Percentiles rank a stretch among this genome's conserved stretches.
phyloP scores from a whole-genome alignment of 2,113 vertebrate genomes.

The Cyanoliseus patagonus region DNA sequence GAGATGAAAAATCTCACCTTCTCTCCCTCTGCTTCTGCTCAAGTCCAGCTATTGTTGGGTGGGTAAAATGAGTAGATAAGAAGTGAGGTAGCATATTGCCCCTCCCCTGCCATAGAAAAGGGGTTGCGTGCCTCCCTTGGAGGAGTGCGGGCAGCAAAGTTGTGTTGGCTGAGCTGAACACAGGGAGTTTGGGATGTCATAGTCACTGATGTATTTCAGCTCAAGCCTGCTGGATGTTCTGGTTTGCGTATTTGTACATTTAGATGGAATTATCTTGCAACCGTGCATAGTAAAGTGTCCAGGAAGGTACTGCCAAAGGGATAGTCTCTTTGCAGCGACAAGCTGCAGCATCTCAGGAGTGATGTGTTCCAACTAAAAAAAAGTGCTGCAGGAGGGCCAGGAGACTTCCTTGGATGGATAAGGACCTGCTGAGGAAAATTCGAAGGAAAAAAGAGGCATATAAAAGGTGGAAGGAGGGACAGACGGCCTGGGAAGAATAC shows the following conservation, averaged over 20 bases:
- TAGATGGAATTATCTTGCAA: background rate
- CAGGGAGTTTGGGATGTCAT: background rate
- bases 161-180: background rate
- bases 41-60: background rate
- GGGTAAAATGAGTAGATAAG: background rate
- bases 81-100: background rate
- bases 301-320: no score
- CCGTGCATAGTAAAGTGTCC: no score
- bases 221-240: background rate
- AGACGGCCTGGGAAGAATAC: no score
- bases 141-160: background rate
- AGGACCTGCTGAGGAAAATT: no score
- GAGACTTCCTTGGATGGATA: no score
- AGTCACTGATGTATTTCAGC: background rate
- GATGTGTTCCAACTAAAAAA: no score
- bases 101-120: background rate
- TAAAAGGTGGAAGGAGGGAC: no score
- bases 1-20: conserved; percentile 6
- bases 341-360: no score
- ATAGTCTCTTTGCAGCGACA: no score
- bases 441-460: no score
- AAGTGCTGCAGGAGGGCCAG: no score
- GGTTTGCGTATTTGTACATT: conserved; percentile 2
- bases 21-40: background rate
- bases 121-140: background rate